These are phyloP conservation scores for Eira barbara DNA, from an alignment of 2,113 vertebrate genomes.

Conservation along the genomic window DNA sequence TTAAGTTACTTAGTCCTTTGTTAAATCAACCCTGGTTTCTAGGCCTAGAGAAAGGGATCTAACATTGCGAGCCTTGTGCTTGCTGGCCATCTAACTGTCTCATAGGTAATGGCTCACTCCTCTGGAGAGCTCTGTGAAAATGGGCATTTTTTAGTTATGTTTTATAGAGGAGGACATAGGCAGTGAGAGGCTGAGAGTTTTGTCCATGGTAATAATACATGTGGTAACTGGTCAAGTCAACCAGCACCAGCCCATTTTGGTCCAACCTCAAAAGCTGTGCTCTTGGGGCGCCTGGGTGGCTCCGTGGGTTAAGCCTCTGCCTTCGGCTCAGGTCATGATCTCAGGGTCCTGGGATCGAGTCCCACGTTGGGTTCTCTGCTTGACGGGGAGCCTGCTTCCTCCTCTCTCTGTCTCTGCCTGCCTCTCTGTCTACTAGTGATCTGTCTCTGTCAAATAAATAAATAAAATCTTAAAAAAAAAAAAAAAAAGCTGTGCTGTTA, in stretches of 20 bases:
- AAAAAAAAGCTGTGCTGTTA: background rate
- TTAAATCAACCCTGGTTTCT: background rate
- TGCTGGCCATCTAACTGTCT: background rate
- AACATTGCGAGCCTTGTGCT: background rate
- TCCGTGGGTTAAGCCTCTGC: too few species aligned
- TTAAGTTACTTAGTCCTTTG: background rate
- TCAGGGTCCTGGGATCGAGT: too few species aligned
- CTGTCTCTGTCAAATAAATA: too few species aligned
- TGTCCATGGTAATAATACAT: background rate
- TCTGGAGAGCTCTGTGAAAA: background rate
- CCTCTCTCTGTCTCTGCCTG: too few species aligned
- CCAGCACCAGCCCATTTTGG: background rate
- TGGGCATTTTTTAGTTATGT: background rate
- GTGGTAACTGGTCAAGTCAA: background rate
- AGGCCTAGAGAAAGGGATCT: background rate
- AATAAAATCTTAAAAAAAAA: background rate
- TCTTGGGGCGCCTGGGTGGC: background rate
- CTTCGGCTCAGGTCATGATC: too few species aligned
- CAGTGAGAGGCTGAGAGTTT: background rate
- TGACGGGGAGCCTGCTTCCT: too few species aligned
- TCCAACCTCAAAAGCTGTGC: background rate
- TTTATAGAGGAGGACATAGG: background rate
- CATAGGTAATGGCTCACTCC: background rate
- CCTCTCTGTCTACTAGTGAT: too few species aligned
- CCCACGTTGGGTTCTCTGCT: too few species aligned